Conservation (phyloP, 2,888 invertebrate species). For the Sarcophaga caerulescens region DNA sequence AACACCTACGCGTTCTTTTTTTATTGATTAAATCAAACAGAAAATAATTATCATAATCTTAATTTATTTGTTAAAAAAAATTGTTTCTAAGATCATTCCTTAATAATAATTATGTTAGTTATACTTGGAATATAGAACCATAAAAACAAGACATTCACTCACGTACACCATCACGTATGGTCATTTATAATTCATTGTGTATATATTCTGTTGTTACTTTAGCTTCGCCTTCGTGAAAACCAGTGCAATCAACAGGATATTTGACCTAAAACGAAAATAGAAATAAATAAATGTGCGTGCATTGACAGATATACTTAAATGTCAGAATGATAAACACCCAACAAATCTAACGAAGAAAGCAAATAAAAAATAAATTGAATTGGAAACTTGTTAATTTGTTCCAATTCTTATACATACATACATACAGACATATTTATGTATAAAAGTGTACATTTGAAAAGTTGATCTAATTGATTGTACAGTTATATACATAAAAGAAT, state of each 20-base stretch:
- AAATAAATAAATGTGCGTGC: background rate
- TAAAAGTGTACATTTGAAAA: background rate
- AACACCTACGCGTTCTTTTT: constrained; percentile 22
- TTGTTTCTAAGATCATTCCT: constrained; percentile 37
- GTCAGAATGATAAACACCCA: background rate
- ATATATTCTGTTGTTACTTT: constrained; percentile 91
- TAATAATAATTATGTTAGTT: constrained; percentile 23
- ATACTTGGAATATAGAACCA: constrained; percentile 59
- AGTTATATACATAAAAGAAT: background rate
- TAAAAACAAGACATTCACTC: constrained; percentile 3
- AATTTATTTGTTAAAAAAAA: constrained; percentile 18
- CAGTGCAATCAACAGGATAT: constrained; percentile 87
- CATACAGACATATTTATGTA: background rate
- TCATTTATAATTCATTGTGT: constrained; percentile 88
- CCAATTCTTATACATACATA: constrained; percentile 45
- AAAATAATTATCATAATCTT: constrained; percentile 20
- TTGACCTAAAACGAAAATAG: constrained; percentile 73
- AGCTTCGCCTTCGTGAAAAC: constrained; percentile 91
- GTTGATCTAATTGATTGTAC: background rate
- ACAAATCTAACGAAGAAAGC: constrained; percentile 1
- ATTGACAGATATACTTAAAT: background rate
- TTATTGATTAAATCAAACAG: constrained; percentile 31
- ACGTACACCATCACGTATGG: background rate
- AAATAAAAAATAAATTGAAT: constrained; percentile 28
- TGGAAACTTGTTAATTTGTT: constrained; percentile 60